Base-by-base conservation (phyloP, 2,797 vertebrate genomes). In the Crenuchus spilurus region DNA sequence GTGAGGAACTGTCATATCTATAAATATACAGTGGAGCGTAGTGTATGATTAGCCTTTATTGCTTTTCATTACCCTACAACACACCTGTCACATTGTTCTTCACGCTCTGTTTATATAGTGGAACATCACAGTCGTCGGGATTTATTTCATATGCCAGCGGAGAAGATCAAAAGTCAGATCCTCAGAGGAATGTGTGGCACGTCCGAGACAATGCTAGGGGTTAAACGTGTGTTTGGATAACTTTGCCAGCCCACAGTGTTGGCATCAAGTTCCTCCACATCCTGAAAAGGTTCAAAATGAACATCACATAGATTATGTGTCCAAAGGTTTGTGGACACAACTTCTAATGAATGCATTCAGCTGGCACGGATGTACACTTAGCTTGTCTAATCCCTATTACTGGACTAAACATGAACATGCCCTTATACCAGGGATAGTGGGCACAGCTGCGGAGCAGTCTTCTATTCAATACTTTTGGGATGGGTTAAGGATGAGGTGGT, bases 221-320 rank as follows among this genome's bases (percentile, higher is more conserved):
- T 65, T 73, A 37, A 70, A 70, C n/a, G 51, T 70, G 44, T 48
- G 58, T 67, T 65, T 77, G 49, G 46, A 22, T 31, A 30, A 22
- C 42, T 52, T 30, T 70, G 30, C 52, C 44, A 58, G 6, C 41
- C 1, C 6, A 4, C 22, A 57, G 41, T 8, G 2, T 37, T 26
- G 35, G 35, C 13, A 35, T 76, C 60, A 18, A 16, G 24, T n/a
- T n/a, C n/a, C n/a, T n/a, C n/a, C n/a, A n/a, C n/a, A n/a, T n/a
- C n/a, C n/a, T n/a, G n/a, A n/a, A n/a, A n/a, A n/a, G n/a, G n/a
- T n/a, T n/a, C n/a, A n/a, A n/a, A n/a, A n/a, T n/a, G n/a, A n/a
- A n/a, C n/a, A n/a, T n/a, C n/a, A n/a, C n/a, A n/a, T n/a, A n/a
- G n/a, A n/a, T n/a, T n/a, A n/a, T n/a, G n/a, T n/a, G n/a, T n/a